Conservation (phyloP, 2,113 vertebrate species). For the Bungarus multicinctus region DNA sequence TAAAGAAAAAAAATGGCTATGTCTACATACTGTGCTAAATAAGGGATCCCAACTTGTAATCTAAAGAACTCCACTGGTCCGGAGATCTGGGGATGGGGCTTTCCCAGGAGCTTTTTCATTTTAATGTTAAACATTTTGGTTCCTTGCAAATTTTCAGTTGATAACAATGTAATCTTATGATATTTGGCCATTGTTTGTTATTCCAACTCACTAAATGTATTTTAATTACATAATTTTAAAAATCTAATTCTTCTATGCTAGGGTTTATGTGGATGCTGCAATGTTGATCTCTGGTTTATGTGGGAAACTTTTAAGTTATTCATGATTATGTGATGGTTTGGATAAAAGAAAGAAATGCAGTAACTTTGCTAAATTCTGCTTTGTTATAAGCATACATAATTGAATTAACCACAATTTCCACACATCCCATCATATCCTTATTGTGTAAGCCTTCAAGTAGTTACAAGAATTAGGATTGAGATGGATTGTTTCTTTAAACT, state of each 20-base stretch:
- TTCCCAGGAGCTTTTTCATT: background rate
- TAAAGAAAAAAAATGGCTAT: background rate
- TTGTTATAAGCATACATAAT: background rate
- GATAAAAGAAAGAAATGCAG: background rate
- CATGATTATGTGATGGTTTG: background rate
- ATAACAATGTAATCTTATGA: background rate
- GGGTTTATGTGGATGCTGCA: background rate
- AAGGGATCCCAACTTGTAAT: background rate
- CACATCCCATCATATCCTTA: background rate
- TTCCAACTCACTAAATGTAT: background rate
- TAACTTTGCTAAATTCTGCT: background rate
- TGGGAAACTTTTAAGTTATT: background rate
- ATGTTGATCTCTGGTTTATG: background rate
- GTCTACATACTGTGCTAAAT: background rate
- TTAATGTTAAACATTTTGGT: background rate
- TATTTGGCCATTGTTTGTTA: background rate
- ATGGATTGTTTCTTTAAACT: background rate
- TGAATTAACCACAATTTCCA: background rate
- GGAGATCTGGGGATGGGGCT: background rate
- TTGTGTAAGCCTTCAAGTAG: background rate
- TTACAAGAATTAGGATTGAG: background rate
- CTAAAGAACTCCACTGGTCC: background rate
- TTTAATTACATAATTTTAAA: background rate
- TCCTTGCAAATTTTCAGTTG: background rate
- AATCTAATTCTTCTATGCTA: background rate